These are phyloP conservation scores for Etheostoma spectabile DNA, from an alignment of 2,113 vertebrate species.

Conservation along the genomic window DNA sequence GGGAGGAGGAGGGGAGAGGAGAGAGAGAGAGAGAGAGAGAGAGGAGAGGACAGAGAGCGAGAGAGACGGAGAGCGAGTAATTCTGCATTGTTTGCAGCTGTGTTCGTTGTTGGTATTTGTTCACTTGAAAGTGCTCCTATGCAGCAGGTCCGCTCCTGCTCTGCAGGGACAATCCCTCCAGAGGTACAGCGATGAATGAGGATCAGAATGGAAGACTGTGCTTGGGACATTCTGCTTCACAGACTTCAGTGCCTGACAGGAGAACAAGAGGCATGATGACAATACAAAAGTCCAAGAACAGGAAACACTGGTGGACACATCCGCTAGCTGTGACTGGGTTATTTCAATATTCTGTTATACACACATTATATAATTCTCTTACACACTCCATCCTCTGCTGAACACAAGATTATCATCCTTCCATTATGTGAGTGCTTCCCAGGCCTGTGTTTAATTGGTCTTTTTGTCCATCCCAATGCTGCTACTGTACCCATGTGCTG, in stretches of 20 bases:
- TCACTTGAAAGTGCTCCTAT: conserved; percentile 73
- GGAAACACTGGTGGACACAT: conserved; percentile 28
- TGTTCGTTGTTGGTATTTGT: conserved; percentile 57
- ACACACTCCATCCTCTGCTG: conserved; percentile 17
- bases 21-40: too few relatives aligned
- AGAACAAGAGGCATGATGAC: conserved; percentile 16
- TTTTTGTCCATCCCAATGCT: conserved; percentile 52
- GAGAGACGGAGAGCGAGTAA: background rate
- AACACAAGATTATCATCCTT: conserved; percentile 15
- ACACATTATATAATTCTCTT: background rate
- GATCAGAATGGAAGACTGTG: conserved; percentile 43
- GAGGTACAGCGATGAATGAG: conserved; percentile 39
- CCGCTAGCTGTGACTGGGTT: conserved; percentile 25
- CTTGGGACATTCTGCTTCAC: conserved; percentile 51
- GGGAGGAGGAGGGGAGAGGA: too few relatives aligned
- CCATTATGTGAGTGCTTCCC: conserved; percentile 50
- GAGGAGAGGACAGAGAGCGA: too few relatives aligned
- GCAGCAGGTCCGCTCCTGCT: conserved; percentile 65
- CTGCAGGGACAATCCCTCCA: conserved; percentile 67
- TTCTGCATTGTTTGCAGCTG: conserved; percentile 59
- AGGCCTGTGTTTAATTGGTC: conserved; percentile 45
- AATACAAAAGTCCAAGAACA: conserved; percentile 30
- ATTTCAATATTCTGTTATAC: conserved; percentile 26
- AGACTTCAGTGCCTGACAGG: conserved; percentile 47
- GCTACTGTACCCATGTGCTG: conserved; percentile 79